phyloP scores from a whole-genome alignment of 2,888 invertebrate genomes.

The Achlya flavicornis region DNA sequence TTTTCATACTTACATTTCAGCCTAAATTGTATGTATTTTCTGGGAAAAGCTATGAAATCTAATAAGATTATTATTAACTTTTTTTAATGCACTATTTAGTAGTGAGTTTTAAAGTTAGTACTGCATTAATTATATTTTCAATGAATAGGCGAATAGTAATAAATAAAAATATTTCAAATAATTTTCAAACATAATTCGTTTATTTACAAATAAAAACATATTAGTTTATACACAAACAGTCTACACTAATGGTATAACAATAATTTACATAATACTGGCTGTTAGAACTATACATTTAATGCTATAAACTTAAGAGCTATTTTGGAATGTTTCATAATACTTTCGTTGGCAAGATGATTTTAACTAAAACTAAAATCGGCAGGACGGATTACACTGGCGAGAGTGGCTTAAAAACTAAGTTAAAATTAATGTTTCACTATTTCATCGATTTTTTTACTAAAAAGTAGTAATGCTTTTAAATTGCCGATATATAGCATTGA shows the following conservation, averaged over 20 bases:
- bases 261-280: slow-evolving; percentile 41
- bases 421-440: background rate
- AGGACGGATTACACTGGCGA: slow-evolving; percentile 75
- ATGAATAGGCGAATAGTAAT: background rate
- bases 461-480: background rate
- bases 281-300: slow-evolving; percentile 25
- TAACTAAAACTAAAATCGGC: slow-evolving; percentile 52
- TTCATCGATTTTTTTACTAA: background rate
- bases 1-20: too few relatives aligned
- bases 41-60: too few relatives aligned
- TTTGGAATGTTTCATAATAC: slow-evolving; percentile 61
- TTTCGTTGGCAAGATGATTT: slow-evolving; percentile 72
- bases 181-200: slow-evolving; percentile 67
- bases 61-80: too few relatives aligned
- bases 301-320: slow-evolving; percentile 19
- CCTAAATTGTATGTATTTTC: too few relatives aligned
- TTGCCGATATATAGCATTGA: background rate
- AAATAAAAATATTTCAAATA: slow-evolving; percentile 22
- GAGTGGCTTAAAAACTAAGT: slow-evolving; percentile 39
- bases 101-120: too few relatives aligned
- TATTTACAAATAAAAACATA: slow-evolving; percentile 59
- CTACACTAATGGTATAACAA: slow-evolving; percentile 30
- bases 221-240: slow-evolving; percentile 49
- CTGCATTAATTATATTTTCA: too few relatives aligned
- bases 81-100: too few relatives aligned